Evolutionary conservation across 2,797 vertebrate species (phyloP).

Genomic region (Tangara arthus): DNA sequence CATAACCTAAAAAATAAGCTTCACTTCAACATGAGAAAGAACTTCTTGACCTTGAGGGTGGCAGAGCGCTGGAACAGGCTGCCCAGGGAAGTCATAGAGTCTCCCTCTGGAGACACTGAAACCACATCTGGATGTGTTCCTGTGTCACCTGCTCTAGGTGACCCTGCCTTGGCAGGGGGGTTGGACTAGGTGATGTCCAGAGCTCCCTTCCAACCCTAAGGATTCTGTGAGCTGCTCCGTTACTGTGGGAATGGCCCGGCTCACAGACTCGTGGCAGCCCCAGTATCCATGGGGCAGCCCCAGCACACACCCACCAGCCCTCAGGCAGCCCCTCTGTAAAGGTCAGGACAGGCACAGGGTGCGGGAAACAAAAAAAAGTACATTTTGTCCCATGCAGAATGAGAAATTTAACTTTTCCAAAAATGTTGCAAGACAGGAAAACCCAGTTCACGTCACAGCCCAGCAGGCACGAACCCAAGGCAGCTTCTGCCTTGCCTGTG

Average conservation of each 20-base stretch:
- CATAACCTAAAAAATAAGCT: neutral
- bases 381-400: neutral
- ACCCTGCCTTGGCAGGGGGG: neutral
- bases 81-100: rapidly evolving
- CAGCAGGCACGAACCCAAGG: neutral
- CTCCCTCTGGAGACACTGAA: neutral
- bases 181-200: neutral
- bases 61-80: neutral
- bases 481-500: neutral
- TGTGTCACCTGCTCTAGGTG: neutral
- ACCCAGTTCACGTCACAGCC: neutral
- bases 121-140: neutral
- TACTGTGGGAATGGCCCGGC: neutral
- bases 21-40: neutral
- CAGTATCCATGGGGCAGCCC: rapidly evolving
- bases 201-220: neutral
- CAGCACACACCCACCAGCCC: rapidly evolving
- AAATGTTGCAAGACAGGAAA: constrained; percentile 54
- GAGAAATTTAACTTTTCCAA: neutral
- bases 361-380: neutral
- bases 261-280: neutral
- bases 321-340: too few species aligned
- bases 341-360: neutral
- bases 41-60: neutral
- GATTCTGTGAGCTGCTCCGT: neutral